These are phyloP conservation scores for Penelope pileata DNA, from an alignment of 2,113 vertebrate genomes.

Conservation along the genomic window DNA sequence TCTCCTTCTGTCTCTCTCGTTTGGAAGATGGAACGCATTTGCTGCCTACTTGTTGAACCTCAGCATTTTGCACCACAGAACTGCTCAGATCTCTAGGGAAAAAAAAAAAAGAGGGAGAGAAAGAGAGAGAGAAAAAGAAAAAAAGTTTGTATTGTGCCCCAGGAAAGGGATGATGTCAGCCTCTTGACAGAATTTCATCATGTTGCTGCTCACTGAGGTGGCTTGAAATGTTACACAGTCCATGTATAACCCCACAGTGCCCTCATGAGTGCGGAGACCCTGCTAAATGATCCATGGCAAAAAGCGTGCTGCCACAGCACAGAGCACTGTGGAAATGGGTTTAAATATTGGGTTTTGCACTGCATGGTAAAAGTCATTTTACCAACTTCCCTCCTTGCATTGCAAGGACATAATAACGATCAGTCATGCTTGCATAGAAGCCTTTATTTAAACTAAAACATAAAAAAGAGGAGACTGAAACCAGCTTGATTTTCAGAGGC, in stretches of 20 bases:
- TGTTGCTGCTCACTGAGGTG: not conserved
- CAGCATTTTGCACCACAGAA: not conserved
- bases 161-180: not conserved
- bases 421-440: not conserved
- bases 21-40: not conserved
- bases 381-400: not conserved
- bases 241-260: not conserved
- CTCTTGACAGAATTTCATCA: not conserved
- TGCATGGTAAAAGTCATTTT: not conserved
- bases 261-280: not conserved
- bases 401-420: not conserved
- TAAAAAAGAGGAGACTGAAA: not conserved
- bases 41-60: not conserved
- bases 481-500: not conserved
- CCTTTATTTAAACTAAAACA: not conserved
- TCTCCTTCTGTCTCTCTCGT: fast-evolving
- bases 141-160: not conserved
- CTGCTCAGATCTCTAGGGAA: not conserved
- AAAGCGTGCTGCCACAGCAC: not conserved
- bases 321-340: not conserved
- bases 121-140: no score
- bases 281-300: not conserved
- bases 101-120: no score
- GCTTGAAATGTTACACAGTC: not conserved
- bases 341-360: not conserved